Evolutionary conservation across 2,113 vertebrate genomes (phyloP), one percentile per base, ranked within the genome.

Genomic region (Pitta sordida): DNA sequence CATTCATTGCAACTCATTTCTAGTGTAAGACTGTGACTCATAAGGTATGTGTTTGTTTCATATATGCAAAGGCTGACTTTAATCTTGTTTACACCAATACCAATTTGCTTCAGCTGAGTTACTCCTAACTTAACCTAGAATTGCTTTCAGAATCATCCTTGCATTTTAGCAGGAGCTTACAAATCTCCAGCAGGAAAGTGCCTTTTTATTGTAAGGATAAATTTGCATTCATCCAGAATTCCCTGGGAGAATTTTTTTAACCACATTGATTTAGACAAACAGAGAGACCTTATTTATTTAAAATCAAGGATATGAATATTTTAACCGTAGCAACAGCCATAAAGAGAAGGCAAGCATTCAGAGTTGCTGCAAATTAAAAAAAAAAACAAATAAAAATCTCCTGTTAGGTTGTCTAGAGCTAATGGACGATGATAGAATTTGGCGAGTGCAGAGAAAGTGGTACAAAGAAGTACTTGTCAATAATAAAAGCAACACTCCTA

Each of bases 151-250:
- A 90, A 91, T 95, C 74, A 93, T 92, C 78, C 90, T 96, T 80
- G 55, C 91, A 94, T 97, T 96, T 97, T 95, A 97, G 51, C 73
- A 96, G 75, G n/a, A 85, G 71, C 64, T 96, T 92, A 85, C n/a
- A 94, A 86, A 86, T 95, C 76, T 96, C 89, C 69, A 94, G 74
- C 37, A 16, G 11, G 48, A 95, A 94, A 97, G 44, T 52, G 37
- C 76, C 75, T 91, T 97, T 94, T 95, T 86, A 91, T 86, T 86
- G 74, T 52, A 87, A 87, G 59, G 60, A 43, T 95, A 92, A 95
- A 96, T 71, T 93, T n/a, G 32, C 44, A 48, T 90, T 93, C 76
- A 82, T 83, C 55, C 69, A 93, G 37, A 91, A 94, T 87, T 93
- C 70, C 46, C 56, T 76, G 58, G 22, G 81, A 89, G 29, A 76